Conservation (phyloP, 2,888 invertebrate species). For the Heliconius charithonia region DNA sequence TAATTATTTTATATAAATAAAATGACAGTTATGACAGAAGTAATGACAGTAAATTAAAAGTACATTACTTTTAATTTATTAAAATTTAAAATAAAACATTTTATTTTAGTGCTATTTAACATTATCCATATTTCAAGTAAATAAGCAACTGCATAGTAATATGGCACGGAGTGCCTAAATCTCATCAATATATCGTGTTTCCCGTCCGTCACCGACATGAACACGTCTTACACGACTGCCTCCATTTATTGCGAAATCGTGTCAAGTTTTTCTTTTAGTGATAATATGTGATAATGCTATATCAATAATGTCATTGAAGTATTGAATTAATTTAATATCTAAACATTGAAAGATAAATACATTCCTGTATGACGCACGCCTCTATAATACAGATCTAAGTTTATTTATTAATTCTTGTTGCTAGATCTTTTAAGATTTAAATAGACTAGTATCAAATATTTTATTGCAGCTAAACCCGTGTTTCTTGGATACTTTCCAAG, state of each 20-base stretch:
- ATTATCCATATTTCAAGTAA: too few species aligned
- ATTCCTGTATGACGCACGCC: constrained; percentile 1
- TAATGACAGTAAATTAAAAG: too few species aligned
- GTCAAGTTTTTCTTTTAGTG: constrained; percentile 21
- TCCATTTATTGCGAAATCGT: constrained; percentile 22
- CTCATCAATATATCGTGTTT: background rate
- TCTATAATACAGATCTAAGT: background rate
- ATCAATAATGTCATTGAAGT: constrained; percentile 3
- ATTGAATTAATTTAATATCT: background rate
- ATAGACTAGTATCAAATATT: too few species aligned
- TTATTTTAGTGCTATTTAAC: too few species aligned
- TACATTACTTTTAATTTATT: too few species aligned
- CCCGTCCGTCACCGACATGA: background rate
- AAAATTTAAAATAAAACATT: too few species aligned
- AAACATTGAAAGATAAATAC: background rate
- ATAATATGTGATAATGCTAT: constrained; percentile 13
- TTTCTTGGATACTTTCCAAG: background rate
- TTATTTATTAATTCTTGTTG: background rate
- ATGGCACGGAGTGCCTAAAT: background rate
- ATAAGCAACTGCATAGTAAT: background rate
- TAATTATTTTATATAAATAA: too few species aligned
- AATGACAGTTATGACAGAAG: too few species aligned
- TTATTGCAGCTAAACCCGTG: background rate
- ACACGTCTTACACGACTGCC: constrained; percentile 8
- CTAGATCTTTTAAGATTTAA: too few species aligned